These are phyloP conservation scores for Malaclemys terrapin DNA, from an alignment of 2,113 vertebrate species.

Conservation along the genomic window DNA sequence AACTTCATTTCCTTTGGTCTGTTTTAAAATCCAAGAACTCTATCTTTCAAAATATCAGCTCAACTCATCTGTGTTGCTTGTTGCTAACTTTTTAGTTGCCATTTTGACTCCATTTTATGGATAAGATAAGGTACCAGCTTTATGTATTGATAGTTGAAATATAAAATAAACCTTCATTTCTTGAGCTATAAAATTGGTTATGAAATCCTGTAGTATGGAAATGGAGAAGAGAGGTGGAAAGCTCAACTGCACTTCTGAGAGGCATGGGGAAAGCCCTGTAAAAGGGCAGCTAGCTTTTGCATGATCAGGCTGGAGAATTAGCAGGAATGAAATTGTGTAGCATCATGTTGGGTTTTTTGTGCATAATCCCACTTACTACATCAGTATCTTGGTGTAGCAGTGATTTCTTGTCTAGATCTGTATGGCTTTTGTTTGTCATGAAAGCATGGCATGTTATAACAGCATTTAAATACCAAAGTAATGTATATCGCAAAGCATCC, in stretches of 20 bases:
- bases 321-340: neutral
- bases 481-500: fast-evolving
- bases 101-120: neutral
- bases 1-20: fast-evolving
- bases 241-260: neutral
- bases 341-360: neutral
- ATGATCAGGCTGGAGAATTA: neutral
- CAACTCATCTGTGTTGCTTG: fast-evolving
- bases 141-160: neutral
- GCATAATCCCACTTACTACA: neutral
- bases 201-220: neutral
- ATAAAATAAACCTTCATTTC: neutral
- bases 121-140: neutral
- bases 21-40: neutral
- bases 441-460: neutral
- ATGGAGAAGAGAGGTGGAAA: neutral
- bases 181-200: neutral
- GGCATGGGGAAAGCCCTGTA: neutral
- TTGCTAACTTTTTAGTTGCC: neutral
- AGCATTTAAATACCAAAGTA: neutral
- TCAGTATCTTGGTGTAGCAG: neutral
- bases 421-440: neutral
- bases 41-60: neutral
- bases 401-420: neutral
- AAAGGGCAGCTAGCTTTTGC: fast-evolving